Evolutionary conservation across 2,888 invertebrate genomes (phyloP), one percentile per base, ranked within the genome.

Genomic region (Tipula lateralis): DNA sequence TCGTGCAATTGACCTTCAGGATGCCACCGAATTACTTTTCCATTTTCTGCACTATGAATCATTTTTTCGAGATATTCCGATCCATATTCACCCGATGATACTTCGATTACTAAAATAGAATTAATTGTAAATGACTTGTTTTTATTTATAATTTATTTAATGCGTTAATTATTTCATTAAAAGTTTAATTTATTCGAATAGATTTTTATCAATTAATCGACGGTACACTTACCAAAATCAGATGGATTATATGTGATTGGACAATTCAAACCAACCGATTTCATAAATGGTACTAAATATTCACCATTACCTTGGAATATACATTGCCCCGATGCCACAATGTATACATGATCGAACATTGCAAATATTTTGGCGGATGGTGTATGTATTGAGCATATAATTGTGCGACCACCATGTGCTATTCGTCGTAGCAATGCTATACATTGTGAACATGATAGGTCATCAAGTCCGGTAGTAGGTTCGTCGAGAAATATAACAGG

Each of bases 401-500:
- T 95, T 0, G 98, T 98, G 34, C 98, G 92, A 0, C 98, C 98
- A 0, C 94, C 94, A 85, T 94, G 92, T 0, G 98, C 97, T 84
- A 98, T 92, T 30, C 94, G 92, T 88, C 95, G 96, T n/a, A 98
- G 91, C 19, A 98, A 91, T 0, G 94, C 92, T 19, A 98, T 93
- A 88, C 98, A 98, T 86, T 98, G 97, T 12, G 95, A 93, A 86
- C 97, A 96, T 0, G 98, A 95, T 82, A 96, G 92, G 89, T 98
- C 97, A 88, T 99, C 98, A 85, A 99, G 91, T 5, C 98, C 98
- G 98, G 98, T 97, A 2, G 99, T 99, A 0, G 98, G 98, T 89
- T 99, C 98, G 89, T 99, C 98, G 85, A 99, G 92, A 89, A 98
- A 98, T 89, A 99, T 93, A 6, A 98, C 94, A 0, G 98, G 97